phyloP scores from a whole-genome alignment of 2,888 invertebrate genomes.

The Bruchidius siliquastri region DNA sequence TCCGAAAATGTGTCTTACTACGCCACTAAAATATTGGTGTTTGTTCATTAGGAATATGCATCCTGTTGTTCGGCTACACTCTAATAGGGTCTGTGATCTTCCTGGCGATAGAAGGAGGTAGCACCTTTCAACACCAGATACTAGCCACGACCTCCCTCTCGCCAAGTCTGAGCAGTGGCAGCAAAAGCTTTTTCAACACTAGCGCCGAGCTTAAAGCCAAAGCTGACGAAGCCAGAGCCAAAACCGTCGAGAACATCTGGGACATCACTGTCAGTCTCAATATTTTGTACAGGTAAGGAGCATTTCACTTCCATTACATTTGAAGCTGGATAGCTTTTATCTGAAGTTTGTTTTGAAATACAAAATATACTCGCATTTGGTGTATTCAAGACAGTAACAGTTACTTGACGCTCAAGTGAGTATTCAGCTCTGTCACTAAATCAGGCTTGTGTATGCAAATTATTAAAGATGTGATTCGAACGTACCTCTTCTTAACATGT shows the following conservation, averaged over 20 bases:
- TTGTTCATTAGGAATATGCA: conserved; percentile 60
- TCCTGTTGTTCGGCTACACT: conserved; percentile 76
- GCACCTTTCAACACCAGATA: conserved; percentile 55
- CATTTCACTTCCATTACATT: too few species aligned
- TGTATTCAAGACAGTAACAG: too few species aligned
- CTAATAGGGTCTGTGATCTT: conserved; percentile 73
- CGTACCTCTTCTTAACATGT: too few species aligned
- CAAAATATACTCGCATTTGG: too few species aligned
- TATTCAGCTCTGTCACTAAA: too few species aligned
- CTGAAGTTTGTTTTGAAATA: too few species aligned
- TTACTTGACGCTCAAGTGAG: too few species aligned
- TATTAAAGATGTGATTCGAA: too few species aligned
- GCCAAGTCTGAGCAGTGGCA: conserved; percentile 35
- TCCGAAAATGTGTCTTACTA: too few species aligned
- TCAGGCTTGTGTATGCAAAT: too few species aligned
- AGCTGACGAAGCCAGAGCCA: conserved; percentile 57
- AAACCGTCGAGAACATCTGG: conserved; percentile 86
- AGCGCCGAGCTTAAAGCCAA: conserved; percentile 45
- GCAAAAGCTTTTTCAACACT: conserved; percentile 37
- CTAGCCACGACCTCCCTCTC: conserved; percentile 52
- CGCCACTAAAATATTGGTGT: too few species aligned
- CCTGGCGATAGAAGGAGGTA: conserved; percentile 74
- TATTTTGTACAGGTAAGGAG: conserved; percentile 65
- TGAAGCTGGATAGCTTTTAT: too few species aligned
- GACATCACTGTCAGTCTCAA: conserved; percentile 83